phyloP scores from a whole-genome alignment of 2,888 invertebrate genomes.

The Xanthia icteritia region DNA sequence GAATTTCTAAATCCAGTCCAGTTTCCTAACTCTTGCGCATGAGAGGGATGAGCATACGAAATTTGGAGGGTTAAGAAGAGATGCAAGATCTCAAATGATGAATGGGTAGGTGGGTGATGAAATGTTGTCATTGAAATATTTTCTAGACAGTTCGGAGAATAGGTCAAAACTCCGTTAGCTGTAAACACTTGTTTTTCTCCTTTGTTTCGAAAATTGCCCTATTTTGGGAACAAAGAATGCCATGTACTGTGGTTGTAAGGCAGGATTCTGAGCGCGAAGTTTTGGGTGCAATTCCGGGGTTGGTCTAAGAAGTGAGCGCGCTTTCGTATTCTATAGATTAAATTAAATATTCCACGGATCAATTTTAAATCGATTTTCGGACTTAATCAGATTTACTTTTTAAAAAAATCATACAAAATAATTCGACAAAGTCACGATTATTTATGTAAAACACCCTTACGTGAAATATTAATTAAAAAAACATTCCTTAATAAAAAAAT shows the following conservation, averaged over 20 bases:
- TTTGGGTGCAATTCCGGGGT: background rate
- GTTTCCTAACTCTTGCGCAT: conserved; percentile 37
- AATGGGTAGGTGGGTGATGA: conserved; percentile 39
- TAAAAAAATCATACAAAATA: too few species aligned
- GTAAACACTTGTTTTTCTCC: conserved; percentile 34
- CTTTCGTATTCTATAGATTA: too few species aligned
- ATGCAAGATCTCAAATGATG: conserved; percentile 23
- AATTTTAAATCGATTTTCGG: too few species aligned
- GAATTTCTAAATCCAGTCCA: conserved; percentile 34
- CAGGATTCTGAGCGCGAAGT: background rate
- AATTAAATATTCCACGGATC: too few species aligned
- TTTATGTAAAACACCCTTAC: too few species aligned
- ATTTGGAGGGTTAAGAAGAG: background rate
- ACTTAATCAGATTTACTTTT: too few species aligned
- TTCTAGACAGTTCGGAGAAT: conserved; percentile 35
- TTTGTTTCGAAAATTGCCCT: conserved; percentile 31
- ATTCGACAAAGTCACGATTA: too few species aligned
- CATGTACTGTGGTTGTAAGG: background rate
- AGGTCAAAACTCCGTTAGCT: conserved; percentile 25
- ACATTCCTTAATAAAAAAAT: too few species aligned
- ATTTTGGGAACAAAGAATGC: conserved; percentile 31
- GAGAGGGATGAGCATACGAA: conserved; percentile 3
- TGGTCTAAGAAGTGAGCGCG: background rate
- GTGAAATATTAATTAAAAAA: too few species aligned
- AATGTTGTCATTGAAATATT: conserved; percentile 53